phyloP scores from a whole-genome alignment of 2,113 vertebrate genomes.

The Hippocampus guttulatus region DNA sequence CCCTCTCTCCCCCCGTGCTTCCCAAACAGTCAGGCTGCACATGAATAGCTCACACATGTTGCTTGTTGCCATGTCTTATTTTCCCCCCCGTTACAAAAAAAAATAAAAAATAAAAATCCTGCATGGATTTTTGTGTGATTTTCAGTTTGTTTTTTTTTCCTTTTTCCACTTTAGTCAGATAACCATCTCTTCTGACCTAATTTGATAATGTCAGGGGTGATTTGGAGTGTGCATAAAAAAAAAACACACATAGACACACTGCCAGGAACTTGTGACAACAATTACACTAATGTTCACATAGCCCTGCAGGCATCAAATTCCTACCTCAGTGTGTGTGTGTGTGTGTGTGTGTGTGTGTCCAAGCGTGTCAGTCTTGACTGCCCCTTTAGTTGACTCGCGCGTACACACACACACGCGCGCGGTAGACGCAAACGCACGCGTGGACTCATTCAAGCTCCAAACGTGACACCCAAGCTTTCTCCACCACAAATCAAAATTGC shows the following conservation, averaged over 20 bases:
- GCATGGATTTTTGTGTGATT: background rate
- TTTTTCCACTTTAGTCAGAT: background rate
- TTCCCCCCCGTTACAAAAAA: conserved; percentile 2
- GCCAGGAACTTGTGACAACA: conserved; percentile 44
- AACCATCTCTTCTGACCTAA: background rate
- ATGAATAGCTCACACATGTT: conserved; percentile 46
- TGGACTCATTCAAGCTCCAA: conserved; percentile 11
- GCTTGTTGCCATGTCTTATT: conserved; percentile 21
- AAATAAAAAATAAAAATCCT: background rate
- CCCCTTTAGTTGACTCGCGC: background rate
- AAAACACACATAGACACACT: conserved; percentile 17
- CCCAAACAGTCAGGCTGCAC: conserved; percentile 31
- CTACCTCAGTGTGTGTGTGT: conserved; percentile 12
- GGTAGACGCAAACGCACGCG: background rate
- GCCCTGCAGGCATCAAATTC: conserved; percentile 24
- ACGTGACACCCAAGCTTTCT: conserved; percentile 8
- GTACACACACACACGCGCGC: background rate
- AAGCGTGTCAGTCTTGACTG: background rate
- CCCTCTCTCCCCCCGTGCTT: conserved; percentile 32
- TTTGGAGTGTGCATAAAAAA: conserved; percentile 1
- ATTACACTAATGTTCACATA: conserved; percentile 26
- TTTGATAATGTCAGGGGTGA: background rate
- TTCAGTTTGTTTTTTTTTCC: background rate
- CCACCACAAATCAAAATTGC: conserved; percentile 14
- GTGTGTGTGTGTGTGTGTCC: background rate